Conservation (phyloP, 2,797 vertebrate genomes). For the Naso thynnoides region DNA sequence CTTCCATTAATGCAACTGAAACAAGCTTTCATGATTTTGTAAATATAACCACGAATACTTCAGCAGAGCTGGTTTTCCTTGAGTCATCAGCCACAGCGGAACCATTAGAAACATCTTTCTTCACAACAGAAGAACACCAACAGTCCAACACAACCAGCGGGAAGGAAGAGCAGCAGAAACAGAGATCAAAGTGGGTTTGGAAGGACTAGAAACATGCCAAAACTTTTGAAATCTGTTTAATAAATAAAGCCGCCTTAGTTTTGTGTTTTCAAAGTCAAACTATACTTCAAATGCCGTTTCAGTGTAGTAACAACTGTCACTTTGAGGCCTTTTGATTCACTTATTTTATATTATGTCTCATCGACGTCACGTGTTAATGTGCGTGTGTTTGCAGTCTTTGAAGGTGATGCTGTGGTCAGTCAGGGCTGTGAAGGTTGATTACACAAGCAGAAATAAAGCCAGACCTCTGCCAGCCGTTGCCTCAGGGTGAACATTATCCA, state of each 20-base stretch:
- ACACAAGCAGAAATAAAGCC: conserved; percentile 71
- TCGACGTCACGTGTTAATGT: conserved; percentile 3
- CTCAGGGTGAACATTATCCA: conserved; percentile 70
- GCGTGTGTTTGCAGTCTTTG: conserved; percentile 49
- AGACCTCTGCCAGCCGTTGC: conserved; percentile 68
- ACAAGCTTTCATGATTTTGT: conserved; percentile 1
- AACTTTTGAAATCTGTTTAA: neutral
- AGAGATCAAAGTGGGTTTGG: conserved; percentile 27
- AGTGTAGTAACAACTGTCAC: neutral
- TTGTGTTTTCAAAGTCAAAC: neutral
- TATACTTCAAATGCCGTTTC: neutral
- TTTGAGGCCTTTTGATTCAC: conserved; percentile 10
- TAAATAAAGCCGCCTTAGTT: neutral
- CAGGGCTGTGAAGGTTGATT: conserved; percentile 62
- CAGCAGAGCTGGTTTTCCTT: neutral
- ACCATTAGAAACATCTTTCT: neutral
- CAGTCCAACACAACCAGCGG: conserved; percentile 17
- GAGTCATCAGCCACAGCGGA: neutral
- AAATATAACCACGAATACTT: neutral
- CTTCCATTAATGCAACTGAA: conserved; percentile 13
- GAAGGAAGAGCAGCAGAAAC: conserved; percentile 4
- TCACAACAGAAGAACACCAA: neutral
- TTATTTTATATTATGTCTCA: conserved; percentile 20
- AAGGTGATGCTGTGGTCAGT: conserved; percentile 59
- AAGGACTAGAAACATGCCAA: neutral